Base-by-base conservation (phyloP, 2,888 invertebrate genomes). In the Eupithecia pulchellata region DNA sequence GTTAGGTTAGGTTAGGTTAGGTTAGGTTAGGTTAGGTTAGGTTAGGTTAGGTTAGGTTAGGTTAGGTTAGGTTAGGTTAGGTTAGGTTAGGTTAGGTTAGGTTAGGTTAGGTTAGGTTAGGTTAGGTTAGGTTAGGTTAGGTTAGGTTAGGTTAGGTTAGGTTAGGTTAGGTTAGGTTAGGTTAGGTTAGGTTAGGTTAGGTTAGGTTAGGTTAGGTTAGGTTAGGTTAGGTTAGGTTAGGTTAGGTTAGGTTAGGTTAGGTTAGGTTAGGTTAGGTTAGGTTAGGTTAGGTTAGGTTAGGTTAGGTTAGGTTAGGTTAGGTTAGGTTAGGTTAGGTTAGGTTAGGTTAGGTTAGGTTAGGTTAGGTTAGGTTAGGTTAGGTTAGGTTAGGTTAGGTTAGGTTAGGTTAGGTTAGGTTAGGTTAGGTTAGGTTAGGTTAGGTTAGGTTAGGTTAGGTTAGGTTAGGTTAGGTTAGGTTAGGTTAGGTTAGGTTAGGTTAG, bases 401-500 rank as follows among this genome's bases (percentile, higher is more conserved):
- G 30, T 60, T 60, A 29, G 60, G 60, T 60, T 60, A 65, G 62
- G 61, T 52, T 60, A 55, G 69, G 69, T 60, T 36, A 69, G 64
- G 52, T 64, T 61, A 67, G 67, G 67, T 67, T 61, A 67, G 67
- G 67, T 67, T 61, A 67, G 67, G 67, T 67, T 61, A 67, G 67
- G 67, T 67, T 61, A 67, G 67, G 67, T 67, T 67, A 70, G 70
- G 70, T 70, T 69, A 69, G 65, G 69, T 69, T 69, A 66, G 69
- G 70, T 70, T 70, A 66, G 70, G 64, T 65, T 71, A 64, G 64
- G 66, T 64, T 64, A 62, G 67, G 67, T 36, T 36, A 36, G 36
- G 36, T 36, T 36, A 36, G 36, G 36, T 36, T 36, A 36, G 36
- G 36, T 36, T 36, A 36, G 36, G 36, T 36, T 36, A 34, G 34